phyloP scores from a whole-genome alignment of 2,888 invertebrate species.

The Drosophila melanosoma region DNA sequence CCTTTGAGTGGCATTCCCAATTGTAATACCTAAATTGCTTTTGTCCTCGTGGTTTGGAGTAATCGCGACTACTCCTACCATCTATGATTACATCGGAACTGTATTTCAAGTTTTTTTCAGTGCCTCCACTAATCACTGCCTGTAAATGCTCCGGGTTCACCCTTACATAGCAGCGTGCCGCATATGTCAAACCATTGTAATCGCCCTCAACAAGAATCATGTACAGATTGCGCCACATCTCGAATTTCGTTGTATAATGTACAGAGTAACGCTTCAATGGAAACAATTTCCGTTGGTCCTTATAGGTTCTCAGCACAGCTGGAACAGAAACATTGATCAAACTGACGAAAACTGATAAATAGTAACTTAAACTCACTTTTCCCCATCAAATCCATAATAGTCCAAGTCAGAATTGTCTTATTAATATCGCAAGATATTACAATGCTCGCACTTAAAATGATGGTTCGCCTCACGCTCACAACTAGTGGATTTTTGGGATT shows the following conservation, averaged over 20 bases:
- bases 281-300: background rate
- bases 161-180: conserved; percentile 54
- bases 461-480: background rate
- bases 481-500: background rate
- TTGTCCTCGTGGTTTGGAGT: conserved; percentile 15
- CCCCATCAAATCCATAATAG: conserved; percentile 15
- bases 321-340: background rate
- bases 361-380: conserved; percentile 17
- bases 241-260: background rate
- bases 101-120: accelerated
- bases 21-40: conserved; percentile 42
- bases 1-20: conserved; percentile 44
- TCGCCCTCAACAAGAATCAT: conserved; percentile 30
- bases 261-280: conserved; percentile 23
- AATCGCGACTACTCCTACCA: conserved; percentile 53
- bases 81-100: conserved; percentile 21
- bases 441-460: background rate
- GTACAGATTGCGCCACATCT: conserved; percentile 27
- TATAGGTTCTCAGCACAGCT: conserved; percentile 1
- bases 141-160: conserved; percentile 4
- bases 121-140: conserved; percentile 56
- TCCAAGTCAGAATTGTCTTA: conserved; percentile 21
- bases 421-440: background rate
- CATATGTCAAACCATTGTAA: background rate
- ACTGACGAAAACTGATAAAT: background rate